Conservation (phyloP, 2,797 vertebrate genomes). For the Brotula barbata region DNA sequence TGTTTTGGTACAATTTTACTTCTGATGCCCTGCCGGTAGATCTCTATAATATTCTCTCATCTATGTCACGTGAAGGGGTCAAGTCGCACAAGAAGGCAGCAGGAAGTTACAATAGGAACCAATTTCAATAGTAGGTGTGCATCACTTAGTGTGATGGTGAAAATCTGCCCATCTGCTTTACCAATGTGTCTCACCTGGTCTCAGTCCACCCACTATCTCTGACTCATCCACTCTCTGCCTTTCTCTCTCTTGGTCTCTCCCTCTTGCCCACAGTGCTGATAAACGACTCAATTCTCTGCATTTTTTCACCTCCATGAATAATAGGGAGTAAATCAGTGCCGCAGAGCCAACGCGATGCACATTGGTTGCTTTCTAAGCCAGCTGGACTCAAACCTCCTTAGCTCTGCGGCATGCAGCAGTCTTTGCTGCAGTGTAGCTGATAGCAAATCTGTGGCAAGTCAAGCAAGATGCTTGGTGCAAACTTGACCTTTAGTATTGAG, state of each 20-base stretch:
- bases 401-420: conserved; percentile 30
- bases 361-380: conserved; percentile 57
- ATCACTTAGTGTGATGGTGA: conserved; percentile 44
- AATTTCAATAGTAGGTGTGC: conserved; percentile 46
- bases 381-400: conserved; percentile 49
- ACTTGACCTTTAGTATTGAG: conserved; percentile 63
- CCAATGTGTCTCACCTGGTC: conserved; percentile 70
- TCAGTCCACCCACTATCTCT: conserved; percentile 71
- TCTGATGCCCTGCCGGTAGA: no score
- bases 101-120: no score
- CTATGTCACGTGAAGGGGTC: no score
- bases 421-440: conserved; percentile 49
- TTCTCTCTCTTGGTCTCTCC: conserved; percentile 57
- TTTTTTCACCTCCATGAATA: conserved; percentile 9
- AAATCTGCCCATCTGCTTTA: conserved; percentile 67
- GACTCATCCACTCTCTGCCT: conserved; percentile 50
- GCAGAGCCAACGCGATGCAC: conserved; percentile 60
- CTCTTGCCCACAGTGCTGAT: conserved; percentile 68
- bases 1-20: no score
- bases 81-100: no score
- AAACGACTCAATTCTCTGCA: conserved; percentile 48
- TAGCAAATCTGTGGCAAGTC: conserved; percentile 47
- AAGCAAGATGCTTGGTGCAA: conserved; percentile 41
- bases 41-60: no score
- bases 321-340: conserved; percentile 43